A percentile compares a stretch with the other conserved stretches of the same genome.
Evolutionary conservation across 2,113 vertebrate species (phyloP).

Genomic region (Phylloscopus trochilus): DNA sequence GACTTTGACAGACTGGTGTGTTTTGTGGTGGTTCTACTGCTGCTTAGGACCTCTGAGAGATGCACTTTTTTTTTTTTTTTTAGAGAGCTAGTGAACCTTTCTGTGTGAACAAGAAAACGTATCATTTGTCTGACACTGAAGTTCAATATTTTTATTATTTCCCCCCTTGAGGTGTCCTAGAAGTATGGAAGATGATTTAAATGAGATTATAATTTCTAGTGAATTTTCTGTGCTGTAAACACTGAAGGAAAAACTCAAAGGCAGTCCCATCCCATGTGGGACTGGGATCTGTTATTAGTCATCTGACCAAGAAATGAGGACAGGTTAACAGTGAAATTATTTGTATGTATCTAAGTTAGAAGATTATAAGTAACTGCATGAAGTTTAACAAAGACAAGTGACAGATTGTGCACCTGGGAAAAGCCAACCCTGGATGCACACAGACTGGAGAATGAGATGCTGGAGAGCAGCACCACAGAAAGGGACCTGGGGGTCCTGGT

Average conservation of each 20-base stretch:
- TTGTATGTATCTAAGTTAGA: neutral
- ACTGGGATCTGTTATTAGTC: neutral
- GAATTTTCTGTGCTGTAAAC: neutral
- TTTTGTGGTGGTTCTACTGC: neutral
- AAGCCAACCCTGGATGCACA: neutral
- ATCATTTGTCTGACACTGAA: neutral
- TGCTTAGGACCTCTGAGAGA: neutral
- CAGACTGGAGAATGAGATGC: neutral
- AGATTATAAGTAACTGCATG: neutral
- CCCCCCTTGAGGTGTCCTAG: neutral
- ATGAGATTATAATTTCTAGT: neutral
- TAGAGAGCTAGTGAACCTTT: neutral
- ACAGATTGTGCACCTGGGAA: neutral
- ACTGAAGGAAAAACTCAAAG: neutral
- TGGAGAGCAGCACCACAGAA: fast-evolving
- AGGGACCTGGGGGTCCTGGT: neutral
- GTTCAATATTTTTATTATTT: neutral
- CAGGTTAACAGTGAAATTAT: neutral
- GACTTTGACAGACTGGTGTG: neutral
- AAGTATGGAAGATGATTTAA: neutral
- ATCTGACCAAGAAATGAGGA: neutral
- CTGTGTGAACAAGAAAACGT: neutral
- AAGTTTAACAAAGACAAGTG: neutral
- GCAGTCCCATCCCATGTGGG: neutral
- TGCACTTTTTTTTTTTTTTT: neutral